phyloP scores from a whole-genome alignment of 2,797 vertebrate genomes.

The Decapterus maruadsi region DNA sequence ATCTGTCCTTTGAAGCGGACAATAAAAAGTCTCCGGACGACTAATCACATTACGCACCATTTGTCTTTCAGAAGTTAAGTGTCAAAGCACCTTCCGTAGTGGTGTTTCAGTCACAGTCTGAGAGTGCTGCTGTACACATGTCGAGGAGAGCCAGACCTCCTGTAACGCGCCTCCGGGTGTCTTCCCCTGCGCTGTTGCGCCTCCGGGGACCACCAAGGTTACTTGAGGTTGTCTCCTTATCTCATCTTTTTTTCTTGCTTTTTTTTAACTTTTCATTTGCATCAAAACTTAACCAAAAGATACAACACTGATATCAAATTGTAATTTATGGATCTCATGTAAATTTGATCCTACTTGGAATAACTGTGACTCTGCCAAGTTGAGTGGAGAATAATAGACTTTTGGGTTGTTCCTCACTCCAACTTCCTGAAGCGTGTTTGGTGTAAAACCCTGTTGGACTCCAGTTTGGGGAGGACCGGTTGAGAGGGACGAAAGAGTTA shows the following conservation, averaged over 20 bases:
- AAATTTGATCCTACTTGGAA: background rate
- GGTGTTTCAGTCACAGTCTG: constrained; percentile 56
- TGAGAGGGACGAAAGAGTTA: constrained; percentile 82
- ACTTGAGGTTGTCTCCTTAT: constrained; percentile 13
- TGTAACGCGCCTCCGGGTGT: constrained; percentile 47
- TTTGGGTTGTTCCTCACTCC: background rate
- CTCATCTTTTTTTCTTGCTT: no score
- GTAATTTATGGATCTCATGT: background rate
- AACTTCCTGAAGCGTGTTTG: background rate
- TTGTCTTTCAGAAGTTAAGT: constrained; percentile 81
- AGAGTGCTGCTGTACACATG: constrained; percentile 40
- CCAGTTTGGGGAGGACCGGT: constrained; percentile 22
- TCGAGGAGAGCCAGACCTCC: constrained; percentile 55
- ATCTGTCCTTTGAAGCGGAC: constrained; percentile 76
- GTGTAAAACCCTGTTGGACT: background rate
- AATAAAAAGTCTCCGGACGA: constrained; percentile 67
- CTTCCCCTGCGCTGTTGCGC: constrained; percentile 50
- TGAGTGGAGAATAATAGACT: no score
- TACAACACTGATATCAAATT: background rate
- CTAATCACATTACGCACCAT: constrained; percentile 81
- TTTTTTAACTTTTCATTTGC: no score
- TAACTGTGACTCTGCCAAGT: no score
- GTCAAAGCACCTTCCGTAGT: constrained; percentile 72
- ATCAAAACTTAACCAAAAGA: no score
- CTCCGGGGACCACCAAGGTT: constrained; percentile 48